Evolutionary conservation across 2,888 invertebrate species (phyloP).

Genomic region (Celastrina argiolus): DNA sequence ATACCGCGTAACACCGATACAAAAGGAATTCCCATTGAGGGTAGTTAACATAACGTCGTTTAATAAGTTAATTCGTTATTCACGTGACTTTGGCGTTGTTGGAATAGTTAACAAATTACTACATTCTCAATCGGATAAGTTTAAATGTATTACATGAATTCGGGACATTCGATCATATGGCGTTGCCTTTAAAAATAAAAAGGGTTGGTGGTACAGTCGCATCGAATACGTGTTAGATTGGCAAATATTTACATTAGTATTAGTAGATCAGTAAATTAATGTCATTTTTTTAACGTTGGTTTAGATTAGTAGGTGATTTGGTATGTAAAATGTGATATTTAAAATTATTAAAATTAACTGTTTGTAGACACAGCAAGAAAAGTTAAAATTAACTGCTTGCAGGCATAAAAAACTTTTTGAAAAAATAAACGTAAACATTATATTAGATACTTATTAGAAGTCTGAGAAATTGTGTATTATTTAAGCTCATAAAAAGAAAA

Average conservation of each 20-base stretch:
- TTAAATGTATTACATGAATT: slow-evolving; percentile 62
- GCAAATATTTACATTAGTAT: not conserved
- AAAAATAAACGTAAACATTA: too few species aligned
- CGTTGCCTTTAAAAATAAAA: slow-evolving; percentile 66
- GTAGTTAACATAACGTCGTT: slow-evolving; percentile 24
- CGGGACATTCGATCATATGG: slow-evolving; percentile 65
- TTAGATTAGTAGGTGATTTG: too few species aligned
- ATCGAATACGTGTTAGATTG: slow-evolving; percentile 35
- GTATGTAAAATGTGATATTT: too few species aligned
- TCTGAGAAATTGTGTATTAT: too few species aligned
- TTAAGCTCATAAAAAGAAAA: not conserved
- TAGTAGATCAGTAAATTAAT: too few species aligned
- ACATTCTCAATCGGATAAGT: slow-evolving; percentile 62
- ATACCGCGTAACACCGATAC: slow-evolving; percentile 16
- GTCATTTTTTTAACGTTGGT: too few species aligned
- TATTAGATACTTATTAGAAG: too few species aligned
- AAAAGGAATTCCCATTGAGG: slow-evolving; percentile 17
- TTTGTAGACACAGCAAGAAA: too few species aligned
- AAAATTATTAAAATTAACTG: too few species aligned
- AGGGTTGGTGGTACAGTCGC: slow-evolving; percentile 55
- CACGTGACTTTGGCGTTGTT: slow-evolving; percentile 35
- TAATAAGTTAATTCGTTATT: slow-evolving; percentile 36
- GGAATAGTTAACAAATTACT: slow-evolving; percentile 67
- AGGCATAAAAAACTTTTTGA: too few species aligned
- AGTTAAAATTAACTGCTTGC: too few species aligned